Percentiles rank a stretch among this genome's conserved stretches.
These are phyloP conservation scores for Phyllotreta cruciferae DNA, from an alignment of 2,888 invertebrate species.

Conservation along the genomic window DNA sequence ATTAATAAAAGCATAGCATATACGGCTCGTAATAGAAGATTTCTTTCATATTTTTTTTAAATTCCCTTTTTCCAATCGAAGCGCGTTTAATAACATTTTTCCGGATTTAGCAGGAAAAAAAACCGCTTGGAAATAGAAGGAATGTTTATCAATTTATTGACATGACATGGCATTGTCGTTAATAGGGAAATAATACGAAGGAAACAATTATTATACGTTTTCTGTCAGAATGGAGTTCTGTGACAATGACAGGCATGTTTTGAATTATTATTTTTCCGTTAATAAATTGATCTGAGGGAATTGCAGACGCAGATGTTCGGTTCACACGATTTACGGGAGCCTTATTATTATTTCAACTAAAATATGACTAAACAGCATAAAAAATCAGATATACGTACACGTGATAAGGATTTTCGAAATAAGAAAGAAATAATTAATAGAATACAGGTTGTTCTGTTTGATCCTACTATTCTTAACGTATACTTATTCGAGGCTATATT, in stretches of 20 bases:
- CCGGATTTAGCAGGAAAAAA: constrained; percentile 1
- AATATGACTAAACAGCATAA: constrained; percentile 52
- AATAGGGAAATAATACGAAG: constrained; percentile 55
- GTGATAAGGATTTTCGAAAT: constrained; percentile 8
- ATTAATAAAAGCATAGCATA: too few relatives aligned
- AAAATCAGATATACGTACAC: constrained; percentile 18
- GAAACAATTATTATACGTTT: constrained; percentile 56
- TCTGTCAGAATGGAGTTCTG: constrained; percentile 46
- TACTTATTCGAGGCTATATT: too few relatives aligned
- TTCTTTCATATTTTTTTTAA: too few relatives aligned
- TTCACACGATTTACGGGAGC: constrained; percentile 44
- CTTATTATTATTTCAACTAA: constrained; percentile 47
- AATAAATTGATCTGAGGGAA: constrained; percentile 53
- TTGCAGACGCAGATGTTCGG: constrained; percentile 46
- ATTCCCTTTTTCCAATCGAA: too few relatives aligned
- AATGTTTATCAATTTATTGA: constrained; percentile 48
- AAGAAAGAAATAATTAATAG: constrained; percentile 4
- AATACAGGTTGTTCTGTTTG: too few relatives aligned
- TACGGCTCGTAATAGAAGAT: too few relatives aligned
- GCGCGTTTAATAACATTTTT: too few relatives aligned
- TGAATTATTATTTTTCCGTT: constrained; percentile 53
- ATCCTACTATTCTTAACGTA: too few relatives aligned
- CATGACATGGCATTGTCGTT: constrained; percentile 49
- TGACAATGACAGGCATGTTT: constrained; percentile 58
- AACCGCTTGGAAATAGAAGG: constrained; percentile 17